phyloP scores from a whole-genome alignment of 2,797 vertebrate species.

The Girardinus metallicus region DNA sequence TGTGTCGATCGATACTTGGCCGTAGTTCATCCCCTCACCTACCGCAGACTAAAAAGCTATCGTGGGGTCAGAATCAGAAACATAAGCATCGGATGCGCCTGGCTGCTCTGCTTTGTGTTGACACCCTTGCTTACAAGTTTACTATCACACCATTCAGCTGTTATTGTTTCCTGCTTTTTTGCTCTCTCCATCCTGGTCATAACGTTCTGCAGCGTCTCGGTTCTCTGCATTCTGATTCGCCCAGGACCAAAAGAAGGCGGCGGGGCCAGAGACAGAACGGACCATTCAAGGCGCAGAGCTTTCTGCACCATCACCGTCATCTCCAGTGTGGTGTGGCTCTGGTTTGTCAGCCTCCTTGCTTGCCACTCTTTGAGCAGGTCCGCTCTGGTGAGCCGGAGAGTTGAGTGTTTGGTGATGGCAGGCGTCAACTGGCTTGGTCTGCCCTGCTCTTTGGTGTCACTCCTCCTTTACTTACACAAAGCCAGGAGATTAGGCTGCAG shows the following conservation, averaged over 20 bases:
- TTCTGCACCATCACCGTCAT: conserved; percentile 10
- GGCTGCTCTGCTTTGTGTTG: background rate
- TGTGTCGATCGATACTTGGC: conserved; percentile 47
- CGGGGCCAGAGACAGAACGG: background rate
- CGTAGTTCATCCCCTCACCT: conserved; percentile 39
- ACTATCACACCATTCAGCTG: too few species aligned
- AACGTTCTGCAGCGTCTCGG: conserved; percentile 27
- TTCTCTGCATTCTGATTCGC: conserved; percentile 10
- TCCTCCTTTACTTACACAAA: conserved; percentile 14
- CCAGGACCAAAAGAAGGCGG: background rate
- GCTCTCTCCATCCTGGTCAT: background rate
- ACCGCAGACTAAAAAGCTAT: conserved; percentile 8
- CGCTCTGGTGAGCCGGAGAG: background rate
- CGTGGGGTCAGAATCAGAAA: conserved; percentile 30
- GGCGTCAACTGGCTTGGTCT: background rate
- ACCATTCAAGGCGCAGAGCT: background rate
- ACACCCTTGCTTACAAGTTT: accelerated
- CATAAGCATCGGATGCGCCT: background rate
- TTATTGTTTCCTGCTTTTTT: accelerated
- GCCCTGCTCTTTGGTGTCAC: background rate
- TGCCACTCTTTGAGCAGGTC: accelerated
- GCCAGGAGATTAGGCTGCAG: background rate
- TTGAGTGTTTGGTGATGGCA: background rate
- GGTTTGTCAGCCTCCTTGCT: accelerated
- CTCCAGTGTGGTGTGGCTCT: conserved; percentile 2